Percentiles rank a stretch among this genome's conserved stretches.
Conservation (phyloP, 2,797 vertebrate species). For the Pogonophryne albipinna region DNA sequence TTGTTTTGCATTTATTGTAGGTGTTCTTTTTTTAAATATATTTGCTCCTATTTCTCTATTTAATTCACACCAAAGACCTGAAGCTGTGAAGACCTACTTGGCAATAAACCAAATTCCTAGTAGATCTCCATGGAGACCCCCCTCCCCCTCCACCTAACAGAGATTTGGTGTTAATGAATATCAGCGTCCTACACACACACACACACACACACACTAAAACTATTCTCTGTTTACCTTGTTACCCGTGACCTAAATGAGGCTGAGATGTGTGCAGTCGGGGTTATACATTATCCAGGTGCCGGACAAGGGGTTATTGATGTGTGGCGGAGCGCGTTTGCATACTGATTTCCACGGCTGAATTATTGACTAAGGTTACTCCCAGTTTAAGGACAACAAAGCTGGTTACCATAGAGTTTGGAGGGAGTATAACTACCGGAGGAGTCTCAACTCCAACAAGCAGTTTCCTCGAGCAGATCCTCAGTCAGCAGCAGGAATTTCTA, state of each 20-base stretch:
- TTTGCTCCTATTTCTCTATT: too few species aligned
- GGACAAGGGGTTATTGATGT: constrained; percentile 31
- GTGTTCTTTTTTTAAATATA: too few species aligned
- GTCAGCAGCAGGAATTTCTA: constrained; percentile 25
- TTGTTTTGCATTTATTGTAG: too few species aligned
- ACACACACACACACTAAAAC: constrained; percentile 1
- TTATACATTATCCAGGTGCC: constrained; percentile 46
- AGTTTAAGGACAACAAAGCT: constrained; percentile 29
- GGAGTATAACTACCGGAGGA: constrained; percentile 36
- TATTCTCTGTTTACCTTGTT: constrained; percentile 5
- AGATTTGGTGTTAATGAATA: not conserved
- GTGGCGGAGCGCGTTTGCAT: constrained; percentile 26
- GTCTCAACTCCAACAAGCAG: not conserved
- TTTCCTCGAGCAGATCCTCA: constrained; percentile 12
- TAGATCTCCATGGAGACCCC: constrained; percentile 16
- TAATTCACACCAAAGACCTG: too few species aligned
- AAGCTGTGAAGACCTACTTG: not conserved
- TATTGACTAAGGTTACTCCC: constrained; percentile 28
- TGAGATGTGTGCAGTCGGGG: not conserved
- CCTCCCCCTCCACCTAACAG: not conserved
- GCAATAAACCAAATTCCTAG: not conserved
- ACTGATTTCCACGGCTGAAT: constrained; percentile 19
- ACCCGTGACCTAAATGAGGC: constrained; percentile 1
- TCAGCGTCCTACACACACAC: constrained; percentile 5
- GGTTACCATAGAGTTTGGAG: constrained; percentile 36